Conservation (phyloP, 2,888 invertebrate species). For the Elegia similella region DNA sequence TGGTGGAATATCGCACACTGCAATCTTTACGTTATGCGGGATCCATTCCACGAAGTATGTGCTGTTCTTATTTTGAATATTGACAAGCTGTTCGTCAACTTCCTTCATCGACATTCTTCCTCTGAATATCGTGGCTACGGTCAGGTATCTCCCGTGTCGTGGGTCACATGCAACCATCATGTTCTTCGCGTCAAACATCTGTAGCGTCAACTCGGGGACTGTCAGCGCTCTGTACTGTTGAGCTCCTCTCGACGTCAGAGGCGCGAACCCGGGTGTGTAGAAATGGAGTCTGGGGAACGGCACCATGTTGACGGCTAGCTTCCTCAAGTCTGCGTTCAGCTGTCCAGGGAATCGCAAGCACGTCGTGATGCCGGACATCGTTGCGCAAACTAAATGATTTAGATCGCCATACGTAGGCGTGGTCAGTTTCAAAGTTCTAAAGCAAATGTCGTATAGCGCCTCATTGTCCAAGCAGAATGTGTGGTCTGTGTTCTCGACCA, state of each 20-base stretch:
- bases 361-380: conserved; percentile 93
- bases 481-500: conserved; percentile 88
- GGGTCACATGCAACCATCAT: conserved; percentile 96
- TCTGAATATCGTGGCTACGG: conserved; percentile 94
- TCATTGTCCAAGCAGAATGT: conserved; percentile 90
- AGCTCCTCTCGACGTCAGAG: conserved; percentile 89
- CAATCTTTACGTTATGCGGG: conserved; percentile 89
- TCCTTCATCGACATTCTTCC: conserved; percentile 97
- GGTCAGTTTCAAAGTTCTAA: conserved; percentile 87
- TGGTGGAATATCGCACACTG: conserved; percentile 90
- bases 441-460: conserved; percentile 87
- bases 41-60: conserved; percentile 92
- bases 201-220: conserved; percentile 91
- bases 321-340: conserved; percentile 69
- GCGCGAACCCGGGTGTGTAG: conserved; percentile 83
- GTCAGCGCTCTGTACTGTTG: conserved; percentile 95
- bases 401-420: conserved; percentile 90
- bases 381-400: conserved; percentile 91
- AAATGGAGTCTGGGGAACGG: conserved; percentile 86
- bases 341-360: conserved; percentile 85
- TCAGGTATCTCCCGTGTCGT: conserved; percentile 92
- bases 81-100: conserved; percentile 89
- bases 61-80: conserved; percentile 89
- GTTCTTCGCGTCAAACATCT: conserved; percentile 85
- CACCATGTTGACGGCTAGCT: conserved; percentile 74